Evolutionary conservation across 2,797 vertebrate genomes (phyloP).

Genomic region (Etheostoma perlongum): DNA sequence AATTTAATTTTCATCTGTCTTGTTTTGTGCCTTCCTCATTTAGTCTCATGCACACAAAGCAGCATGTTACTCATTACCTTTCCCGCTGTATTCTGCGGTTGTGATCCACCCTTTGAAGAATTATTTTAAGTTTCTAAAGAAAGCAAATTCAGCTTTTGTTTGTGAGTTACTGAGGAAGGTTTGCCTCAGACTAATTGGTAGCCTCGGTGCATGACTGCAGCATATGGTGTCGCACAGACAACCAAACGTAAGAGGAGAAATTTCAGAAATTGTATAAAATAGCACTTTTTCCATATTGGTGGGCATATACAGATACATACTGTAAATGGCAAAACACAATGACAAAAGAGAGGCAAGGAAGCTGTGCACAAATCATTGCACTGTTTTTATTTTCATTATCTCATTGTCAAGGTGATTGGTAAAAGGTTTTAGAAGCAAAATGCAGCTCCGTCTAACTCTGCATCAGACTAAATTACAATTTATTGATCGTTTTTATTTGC

Average conservation of each 20-base stretch:
- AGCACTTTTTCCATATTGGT: slow-evolving; percentile 19
- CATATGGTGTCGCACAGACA: slow-evolving; percentile 15
- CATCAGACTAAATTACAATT: not conserved
- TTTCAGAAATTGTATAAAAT: slow-evolving; percentile 25
- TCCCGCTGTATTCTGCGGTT: slow-evolving; percentile 41
- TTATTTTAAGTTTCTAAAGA: slow-evolving; percentile 62
- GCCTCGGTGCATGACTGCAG: slow-evolving; percentile 26
- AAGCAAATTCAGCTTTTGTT: slow-evolving; percentile 67
- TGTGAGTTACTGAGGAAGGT: slow-evolving; percentile 51
- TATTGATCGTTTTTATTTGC: not conserved
- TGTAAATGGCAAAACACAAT: slow-evolving; percentile 14
- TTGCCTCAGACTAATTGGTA: slow-evolving; percentile 58
- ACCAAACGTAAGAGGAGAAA: slow-evolving; percentile 29
- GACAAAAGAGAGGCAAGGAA: not conserved
- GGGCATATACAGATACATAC: slow-evolving; percentile 22
- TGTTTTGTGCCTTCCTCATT: slow-evolving; percentile 7
- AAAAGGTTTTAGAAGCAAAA: not conserved
- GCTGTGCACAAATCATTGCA: not conserved
- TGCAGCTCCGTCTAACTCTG: not conserved
- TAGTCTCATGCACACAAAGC: not conserved
- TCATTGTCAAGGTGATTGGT: not conserved
- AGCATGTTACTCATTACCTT: slow-evolving; percentile 48
- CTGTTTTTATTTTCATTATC: not conserved
- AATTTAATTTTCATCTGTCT: slow-evolving; percentile 15
- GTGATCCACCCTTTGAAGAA: slow-evolving; percentile 51